phyloP scores from a whole-genome alignment of 2,888 invertebrate species.

The Phyllotreta striolata region DNA sequence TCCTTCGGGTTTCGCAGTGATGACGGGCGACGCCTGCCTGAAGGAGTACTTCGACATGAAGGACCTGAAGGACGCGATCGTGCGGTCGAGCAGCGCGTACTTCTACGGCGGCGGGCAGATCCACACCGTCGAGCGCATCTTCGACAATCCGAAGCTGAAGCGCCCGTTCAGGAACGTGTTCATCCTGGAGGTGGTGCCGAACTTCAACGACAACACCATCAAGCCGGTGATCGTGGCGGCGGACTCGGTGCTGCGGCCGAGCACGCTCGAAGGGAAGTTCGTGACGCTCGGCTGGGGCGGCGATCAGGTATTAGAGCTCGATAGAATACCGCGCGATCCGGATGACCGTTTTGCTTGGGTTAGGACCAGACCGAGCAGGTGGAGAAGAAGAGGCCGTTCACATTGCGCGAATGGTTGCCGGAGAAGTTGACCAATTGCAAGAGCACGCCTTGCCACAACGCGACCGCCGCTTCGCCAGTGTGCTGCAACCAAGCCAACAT shows the following conservation, averaged over 20 bases:
- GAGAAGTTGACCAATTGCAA: not conserved
- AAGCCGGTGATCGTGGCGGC: slow-evolving; percentile 1
- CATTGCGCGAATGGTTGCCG: not conserved
- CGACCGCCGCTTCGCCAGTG: no score
- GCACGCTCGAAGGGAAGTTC: not conserved
- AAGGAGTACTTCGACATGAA: slow-evolving; percentile 1
- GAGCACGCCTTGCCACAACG: not conserved
- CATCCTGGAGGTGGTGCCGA: slow-evolving; percentile 1
- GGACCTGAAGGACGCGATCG: slow-evolving; percentile 6
- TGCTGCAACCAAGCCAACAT: slow-evolving; percentile 8
- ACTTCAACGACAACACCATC: not conserved
- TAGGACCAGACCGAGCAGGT: slow-evolving; percentile 15
- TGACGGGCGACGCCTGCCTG: slow-evolving; percentile 1
- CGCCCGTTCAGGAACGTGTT: not conserved
- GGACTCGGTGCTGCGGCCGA: not conserved
- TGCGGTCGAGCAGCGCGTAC: slow-evolving; percentile 2
- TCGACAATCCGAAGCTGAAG: not conserved
- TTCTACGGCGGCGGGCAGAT: not conserved
- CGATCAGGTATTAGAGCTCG: slow-evolving; percentile 3
- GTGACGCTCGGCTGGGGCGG: slow-evolving; percentile 9
- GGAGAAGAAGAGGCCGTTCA: not conserved
- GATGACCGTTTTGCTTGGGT: no score
- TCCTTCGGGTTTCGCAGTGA: no score
- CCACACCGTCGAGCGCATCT: not conserved
- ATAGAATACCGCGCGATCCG: not conserved